Evolutionary conservation across 2,113 vertebrate genomes (phyloP).

Genomic region (Poeciliopsis occidentalis): DNA sequence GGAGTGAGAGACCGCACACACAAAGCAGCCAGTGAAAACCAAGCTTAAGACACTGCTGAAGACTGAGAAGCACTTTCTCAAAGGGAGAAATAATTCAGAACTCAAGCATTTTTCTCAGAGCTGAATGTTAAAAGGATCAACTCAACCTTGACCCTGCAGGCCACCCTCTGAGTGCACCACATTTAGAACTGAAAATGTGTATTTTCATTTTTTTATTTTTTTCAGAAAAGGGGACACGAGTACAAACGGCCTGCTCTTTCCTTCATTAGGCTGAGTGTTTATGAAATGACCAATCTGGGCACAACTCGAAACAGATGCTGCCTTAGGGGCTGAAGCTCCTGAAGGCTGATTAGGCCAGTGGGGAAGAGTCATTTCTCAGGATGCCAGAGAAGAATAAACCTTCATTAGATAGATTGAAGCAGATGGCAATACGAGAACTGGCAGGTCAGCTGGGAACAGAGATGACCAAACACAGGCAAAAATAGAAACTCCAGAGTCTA

Average conservation of each 20-base stretch:
- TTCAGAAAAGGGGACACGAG: conserved; percentile 46
- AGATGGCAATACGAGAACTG: conserved; percentile 9
- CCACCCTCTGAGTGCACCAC: conserved; percentile 19
- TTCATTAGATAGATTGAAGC: conserved; percentile 42
- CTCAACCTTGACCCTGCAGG: conserved; percentile 9
- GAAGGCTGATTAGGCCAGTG: conserved; percentile 22
- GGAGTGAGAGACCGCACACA: conserved; percentile 24
- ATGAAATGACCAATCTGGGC: conserved; percentile 50
- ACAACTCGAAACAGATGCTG: background rate
- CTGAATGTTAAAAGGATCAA: conserved; percentile 55
- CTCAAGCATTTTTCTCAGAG: conserved; percentile 52
- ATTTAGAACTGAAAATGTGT: conserved; percentile 46
- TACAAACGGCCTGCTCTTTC: conserved; percentile 8
- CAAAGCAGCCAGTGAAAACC: conserved; percentile 65
- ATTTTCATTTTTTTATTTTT: conserved; percentile 19
- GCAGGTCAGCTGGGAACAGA: conserved; percentile 6
- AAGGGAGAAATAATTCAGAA: conserved; percentile 55
- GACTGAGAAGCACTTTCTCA: conserved; percentile 42
- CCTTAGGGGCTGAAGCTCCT: conserved; percentile 14
- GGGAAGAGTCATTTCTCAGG: conserved; percentile 30
- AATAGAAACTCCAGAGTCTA: background rate
- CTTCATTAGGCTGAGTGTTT: conserved; percentile 41
- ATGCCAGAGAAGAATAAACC: conserved; percentile 13
- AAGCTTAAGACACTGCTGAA: conserved; percentile 48
- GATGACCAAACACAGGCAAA: background rate